Percentiles rank a stretch among this genome's conserved stretches.
phyloP scores from a whole-genome alignment of 2,888 invertebrate genomes.

The Pollenia labialis region DNA sequence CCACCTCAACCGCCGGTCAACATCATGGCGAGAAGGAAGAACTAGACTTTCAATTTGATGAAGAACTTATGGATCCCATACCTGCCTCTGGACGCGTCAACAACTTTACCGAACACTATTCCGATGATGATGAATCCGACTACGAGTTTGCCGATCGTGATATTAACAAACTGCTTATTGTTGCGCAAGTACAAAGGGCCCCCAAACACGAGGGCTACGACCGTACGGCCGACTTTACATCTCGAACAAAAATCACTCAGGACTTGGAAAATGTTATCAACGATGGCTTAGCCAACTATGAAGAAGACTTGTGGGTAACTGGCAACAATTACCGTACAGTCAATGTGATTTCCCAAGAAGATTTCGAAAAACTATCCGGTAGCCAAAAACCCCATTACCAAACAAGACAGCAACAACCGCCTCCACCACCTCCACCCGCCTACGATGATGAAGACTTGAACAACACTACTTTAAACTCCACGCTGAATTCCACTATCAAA shows the following conservation, averaged over 20 bases:
- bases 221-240: slow-evolving; percentile 94
- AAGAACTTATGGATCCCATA: slow-evolving; percentile 93
- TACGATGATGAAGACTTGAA: slow-evolving; percentile 83
- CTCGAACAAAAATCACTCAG: slow-evolving; percentile 96
- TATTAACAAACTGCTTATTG: slow-evolving; percentile 96
- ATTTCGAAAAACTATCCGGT: slow-evolving; percentile 91
- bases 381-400: slow-evolving; percentile 81
- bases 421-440: slow-evolving; percentile 92
- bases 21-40: slow-evolving; percentile 88
- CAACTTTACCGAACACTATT: slow-evolving; percentile 90
- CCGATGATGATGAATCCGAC: slow-evolving; percentile 92
- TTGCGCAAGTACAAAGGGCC: slow-evolving; percentile 90
- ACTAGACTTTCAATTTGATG: slow-evolving; percentile 98
- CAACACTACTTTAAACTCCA: slow-evolving; percentile 78
- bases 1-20: slow-evolving; percentile 75
- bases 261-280: slow-evolving; percentile 98
- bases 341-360: slow-evolving; percentile 93
- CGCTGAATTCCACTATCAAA: slow-evolving; percentile 80
- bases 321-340: slow-evolving; percentile 91
- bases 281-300: slow-evolving; percentile 97
- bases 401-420: slow-evolving; percentile 91
- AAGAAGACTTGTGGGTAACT: slow-evolving; percentile 95
- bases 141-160: slow-evolving; percentile 96
- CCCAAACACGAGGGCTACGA: slow-evolving; percentile 95
- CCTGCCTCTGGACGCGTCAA: slow-evolving; percentile 89